phyloP scores from a whole-genome alignment of 2,113 vertebrate species.

The Rhynchomys soricoides region DNA sequence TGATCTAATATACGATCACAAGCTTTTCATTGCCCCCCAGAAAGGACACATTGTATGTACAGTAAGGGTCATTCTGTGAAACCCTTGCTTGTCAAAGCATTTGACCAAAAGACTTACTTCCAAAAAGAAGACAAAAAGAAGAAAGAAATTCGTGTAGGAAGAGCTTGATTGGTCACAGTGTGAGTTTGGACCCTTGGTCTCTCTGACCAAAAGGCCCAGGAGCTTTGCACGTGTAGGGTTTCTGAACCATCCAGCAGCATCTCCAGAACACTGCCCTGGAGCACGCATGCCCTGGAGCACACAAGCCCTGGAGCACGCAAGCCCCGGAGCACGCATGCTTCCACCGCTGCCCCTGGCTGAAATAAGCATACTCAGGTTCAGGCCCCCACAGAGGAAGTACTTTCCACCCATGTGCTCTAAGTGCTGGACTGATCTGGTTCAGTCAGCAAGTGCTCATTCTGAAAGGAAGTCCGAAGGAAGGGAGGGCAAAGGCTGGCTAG shows the following conservation, averaged over 20 bases:
- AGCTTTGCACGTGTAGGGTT: background rate
- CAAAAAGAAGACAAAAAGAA: slow-evolving; percentile 52
- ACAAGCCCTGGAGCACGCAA: slow-evolving; percentile 8
- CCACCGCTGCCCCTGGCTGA: no score
- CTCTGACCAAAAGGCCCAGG: background rate
- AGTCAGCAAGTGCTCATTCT: slow-evolving; percentile 82
- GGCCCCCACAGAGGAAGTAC: slow-evolving; percentile 71
- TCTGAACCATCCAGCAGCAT: background rate
- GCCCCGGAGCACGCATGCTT: background rate
- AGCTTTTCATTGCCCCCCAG: background rate
- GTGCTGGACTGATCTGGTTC: slow-evolving; percentile 78
- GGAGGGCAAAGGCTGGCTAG: slow-evolving; percentile 73
- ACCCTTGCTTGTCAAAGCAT: background rate
- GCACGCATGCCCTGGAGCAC: slow-evolving; percentile 19
- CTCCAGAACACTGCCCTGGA: background rate
- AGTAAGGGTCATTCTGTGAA: background rate
- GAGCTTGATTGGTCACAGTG: slow-evolving; percentile 24
- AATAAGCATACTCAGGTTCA: slow-evolving; percentile 40
- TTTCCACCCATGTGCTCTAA: slow-evolving; percentile 81
- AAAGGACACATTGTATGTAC: background rate
- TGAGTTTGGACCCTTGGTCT: slow-evolving; percentile 13
- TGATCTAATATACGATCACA: background rate
- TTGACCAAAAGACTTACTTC: slow-evolving; percentile 51
- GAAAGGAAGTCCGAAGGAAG: slow-evolving; percentile 28
- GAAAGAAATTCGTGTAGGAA: background rate